These are phyloP conservation scores for Neomonachus schauinslandi DNA, from an alignment of 2,113 vertebrate genomes.

Conservation along the genomic window DNA sequence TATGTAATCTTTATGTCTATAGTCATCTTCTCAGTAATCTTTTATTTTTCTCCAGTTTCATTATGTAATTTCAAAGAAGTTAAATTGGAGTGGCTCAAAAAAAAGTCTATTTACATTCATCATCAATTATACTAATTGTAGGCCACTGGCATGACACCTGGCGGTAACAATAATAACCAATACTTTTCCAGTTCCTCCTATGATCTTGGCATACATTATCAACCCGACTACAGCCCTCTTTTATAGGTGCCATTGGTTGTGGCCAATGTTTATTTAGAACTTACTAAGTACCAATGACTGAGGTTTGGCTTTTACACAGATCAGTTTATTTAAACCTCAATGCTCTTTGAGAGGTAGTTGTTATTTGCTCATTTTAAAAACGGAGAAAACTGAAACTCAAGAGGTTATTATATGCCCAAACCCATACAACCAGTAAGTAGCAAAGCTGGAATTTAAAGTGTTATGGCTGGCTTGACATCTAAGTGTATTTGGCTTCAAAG, in stretches of 20 bases:
- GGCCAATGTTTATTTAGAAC: conserved; percentile 8
- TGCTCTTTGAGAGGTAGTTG: neutral
- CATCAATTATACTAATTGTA: conserved; percentile 40
- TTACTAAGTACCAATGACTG: neutral
- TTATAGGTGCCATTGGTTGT: neutral
- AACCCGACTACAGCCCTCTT: neutral
- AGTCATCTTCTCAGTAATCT: neutral
- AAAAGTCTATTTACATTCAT: conserved; percentile 33
- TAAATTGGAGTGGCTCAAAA: conserved; percentile 36
- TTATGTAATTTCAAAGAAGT: conserved; percentile 32
- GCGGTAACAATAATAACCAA: conserved; percentile 43
- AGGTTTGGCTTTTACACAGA: conserved; percentile 16
- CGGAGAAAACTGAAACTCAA: conserved; percentile 10
- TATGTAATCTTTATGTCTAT: neutral
- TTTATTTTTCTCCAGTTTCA: conserved; percentile 10
- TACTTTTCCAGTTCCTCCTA: neutral
- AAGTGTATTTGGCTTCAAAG: conserved; percentile 28
- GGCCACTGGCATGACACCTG: neutral
- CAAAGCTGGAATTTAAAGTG: conserved; percentile 49
- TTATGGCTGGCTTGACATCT: neutral
- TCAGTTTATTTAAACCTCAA: conserved; percentile 27
- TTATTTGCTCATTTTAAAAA: conserved; percentile 34
- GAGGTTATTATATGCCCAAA: neutral
- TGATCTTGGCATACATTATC: conserved; percentile 43
- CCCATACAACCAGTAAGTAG: neutral